A percentile compares a stretch with the other conserved stretches of the same genome.
These are phyloP conservation scores for Epistrophe grossulariae DNA, from an alignment of 2,888 invertebrate genomes.

Conservation along the genomic window DNA sequence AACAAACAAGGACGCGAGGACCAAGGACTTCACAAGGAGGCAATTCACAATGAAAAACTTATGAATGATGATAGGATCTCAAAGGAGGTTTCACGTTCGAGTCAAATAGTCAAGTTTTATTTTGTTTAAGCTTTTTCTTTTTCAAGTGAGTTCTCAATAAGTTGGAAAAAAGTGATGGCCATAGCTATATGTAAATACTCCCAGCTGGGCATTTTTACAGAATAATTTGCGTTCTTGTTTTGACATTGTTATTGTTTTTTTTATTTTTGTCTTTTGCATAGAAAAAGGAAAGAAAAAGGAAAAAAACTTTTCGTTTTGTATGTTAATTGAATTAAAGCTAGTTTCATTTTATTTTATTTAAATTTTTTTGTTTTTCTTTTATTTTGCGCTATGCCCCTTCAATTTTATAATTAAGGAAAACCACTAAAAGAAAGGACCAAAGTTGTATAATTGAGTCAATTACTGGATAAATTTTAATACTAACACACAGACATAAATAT, in stretches of 20 bases:
- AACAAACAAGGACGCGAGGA: neutral
- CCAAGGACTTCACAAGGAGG: conserved; percentile 18
- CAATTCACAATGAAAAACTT: conserved; percentile 43
- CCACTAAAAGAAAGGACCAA: conserved; percentile 30
- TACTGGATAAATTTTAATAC: conserved; percentile 61
- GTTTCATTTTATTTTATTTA: conserved; percentile 35
- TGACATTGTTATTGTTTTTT: conserved; percentile 40
- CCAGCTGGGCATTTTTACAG: conserved; percentile 54
- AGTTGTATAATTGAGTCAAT: conserved; percentile 69
- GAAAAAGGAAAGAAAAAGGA: neutral
- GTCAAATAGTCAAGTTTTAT: conserved; percentile 7
- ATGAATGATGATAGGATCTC: conserved; percentile 67
- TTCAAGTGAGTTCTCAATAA: conserved; percentile 54
- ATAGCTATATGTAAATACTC: too few relatives aligned
- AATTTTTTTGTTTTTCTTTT: neutral
- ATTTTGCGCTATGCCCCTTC: conserved; percentile 19
- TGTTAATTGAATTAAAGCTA: conserved; percentile 58
- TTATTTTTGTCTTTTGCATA: conserved; percentile 3
- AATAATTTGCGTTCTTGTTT: conserved; percentile 60
- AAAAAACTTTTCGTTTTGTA: conserved; percentile 42
- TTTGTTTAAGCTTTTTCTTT: conserved; percentile 23
- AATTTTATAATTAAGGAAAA: conserved; percentile 68
- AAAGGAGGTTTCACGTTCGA: conserved; percentile 25
- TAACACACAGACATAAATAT: neutral
- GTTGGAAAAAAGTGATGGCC: conserved; percentile 50